Percentiles rank a stretch among this genome's conserved stretches.
These are phyloP conservation scores for Celastrina argiolus DNA, from an alignment of 2,888 invertebrate species.

Conservation along the genomic window DNA sequence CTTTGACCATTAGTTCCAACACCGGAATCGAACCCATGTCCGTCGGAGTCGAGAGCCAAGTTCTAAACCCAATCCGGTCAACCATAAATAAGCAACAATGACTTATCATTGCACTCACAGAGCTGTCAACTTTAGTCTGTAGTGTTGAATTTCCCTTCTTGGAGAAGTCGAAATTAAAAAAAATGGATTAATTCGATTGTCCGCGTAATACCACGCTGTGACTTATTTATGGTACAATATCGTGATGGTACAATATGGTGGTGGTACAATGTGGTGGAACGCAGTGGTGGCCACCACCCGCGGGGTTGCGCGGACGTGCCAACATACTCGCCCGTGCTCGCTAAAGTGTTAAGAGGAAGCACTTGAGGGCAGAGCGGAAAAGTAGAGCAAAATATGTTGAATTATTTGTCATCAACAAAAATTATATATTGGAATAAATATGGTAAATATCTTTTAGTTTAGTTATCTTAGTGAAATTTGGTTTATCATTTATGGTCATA, in stretches of 20 bases:
- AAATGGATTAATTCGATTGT: constrained; percentile 15
- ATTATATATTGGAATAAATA: too few relatives aligned
- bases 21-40: too few relatives aligned
- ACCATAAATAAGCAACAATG: too few relatives aligned
- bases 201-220: constrained; percentile 14
- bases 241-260: not conserved
- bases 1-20: too few relatives aligned
- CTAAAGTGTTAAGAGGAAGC: constrained; percentile 48
- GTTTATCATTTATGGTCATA: too few relatives aligned
- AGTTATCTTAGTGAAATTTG: too few relatives aligned
- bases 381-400: not conserved
- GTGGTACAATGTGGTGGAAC: constrained; percentile 23
- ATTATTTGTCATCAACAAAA: too few relatives aligned
- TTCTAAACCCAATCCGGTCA: too few relatives aligned
- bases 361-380: not conserved
- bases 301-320: constrained; percentile 57
- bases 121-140: not conserved
- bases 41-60: too few relatives aligned
- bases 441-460: too few relatives aligned
- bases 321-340: constrained; percentile 55
- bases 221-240: constrained; percentile 14
- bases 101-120: not conserved
- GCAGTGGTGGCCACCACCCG: constrained; percentile 53
- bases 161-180: constrained; percentile 13
- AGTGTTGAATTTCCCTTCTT: constrained; percentile 16